Percentiles rank a stretch among this genome's conserved stretches.
phyloP scores from a whole-genome alignment of 2,113 vertebrate genomes.

The Galemys pyrenaicus region DNA sequence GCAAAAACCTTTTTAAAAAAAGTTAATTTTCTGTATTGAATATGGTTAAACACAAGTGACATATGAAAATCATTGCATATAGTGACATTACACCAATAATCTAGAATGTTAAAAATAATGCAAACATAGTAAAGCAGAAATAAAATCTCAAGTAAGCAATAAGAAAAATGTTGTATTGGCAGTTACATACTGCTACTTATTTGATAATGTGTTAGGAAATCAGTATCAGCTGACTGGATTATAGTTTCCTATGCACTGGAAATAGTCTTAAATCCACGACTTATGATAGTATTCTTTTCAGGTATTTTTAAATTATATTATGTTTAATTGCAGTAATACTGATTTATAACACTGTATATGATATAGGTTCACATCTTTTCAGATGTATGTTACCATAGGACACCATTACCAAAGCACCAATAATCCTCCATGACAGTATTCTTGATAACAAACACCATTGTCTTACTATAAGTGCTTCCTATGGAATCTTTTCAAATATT shows the following conservation, averaged over 20 bases:
- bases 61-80: not conserved
- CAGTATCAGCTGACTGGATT: not conserved
- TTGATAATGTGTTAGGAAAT: not conserved
- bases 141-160: not conserved
- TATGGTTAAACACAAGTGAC: not conserved
- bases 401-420: too few relatives aligned
- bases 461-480: not conserved
- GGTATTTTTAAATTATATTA: too few relatives aligned
- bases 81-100: not conserved
- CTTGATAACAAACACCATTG: not conserved
- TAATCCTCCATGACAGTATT: not conserved
- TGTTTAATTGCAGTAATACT: too few relatives aligned
- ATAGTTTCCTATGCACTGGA: not conserved
- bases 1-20: not conserved
- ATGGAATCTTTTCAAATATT: not conserved
- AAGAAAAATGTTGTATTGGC: not conserved
- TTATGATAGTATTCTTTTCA: not conserved
- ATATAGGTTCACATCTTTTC: too few relatives aligned
- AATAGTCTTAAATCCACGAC: not conserved
- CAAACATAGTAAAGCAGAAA: not conserved
- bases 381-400: too few relatives aligned
- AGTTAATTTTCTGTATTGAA: not conserved
- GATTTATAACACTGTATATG: too few relatives aligned
- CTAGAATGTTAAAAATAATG: not conserved
- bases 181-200: not conserved